phyloP scores from a whole-genome alignment of 2,888 invertebrate species.

The Diarsia mendica region DNA sequence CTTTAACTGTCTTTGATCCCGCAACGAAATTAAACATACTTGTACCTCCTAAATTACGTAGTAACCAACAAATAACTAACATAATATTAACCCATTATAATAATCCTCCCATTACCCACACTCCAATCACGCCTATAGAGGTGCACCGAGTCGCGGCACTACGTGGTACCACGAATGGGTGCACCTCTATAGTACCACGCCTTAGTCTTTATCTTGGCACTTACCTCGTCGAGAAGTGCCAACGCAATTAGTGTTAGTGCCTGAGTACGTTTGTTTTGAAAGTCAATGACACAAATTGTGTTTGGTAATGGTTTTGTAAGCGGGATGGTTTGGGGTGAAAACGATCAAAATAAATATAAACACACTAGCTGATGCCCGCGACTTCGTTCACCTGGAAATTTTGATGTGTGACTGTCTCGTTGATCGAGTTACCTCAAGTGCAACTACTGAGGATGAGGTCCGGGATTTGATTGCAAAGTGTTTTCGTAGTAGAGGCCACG shows the following conservation, averaged over 20 bases:
- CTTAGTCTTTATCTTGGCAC: slow-evolving; percentile 51
- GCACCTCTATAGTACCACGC: slow-evolving; percentile 42
- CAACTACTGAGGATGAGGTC: no score
- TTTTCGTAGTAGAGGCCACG: no score
- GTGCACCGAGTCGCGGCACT: slow-evolving; percentile 28
- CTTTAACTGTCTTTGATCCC: no score
- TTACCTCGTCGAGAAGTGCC: slow-evolving; percentile 42
- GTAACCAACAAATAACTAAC: background rate
- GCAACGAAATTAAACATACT: no score
- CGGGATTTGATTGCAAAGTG: no score
- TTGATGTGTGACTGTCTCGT: no score
- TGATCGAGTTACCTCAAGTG: no score
- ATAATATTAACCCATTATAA: background rate
- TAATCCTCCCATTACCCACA: slow-evolving; percentile 16
- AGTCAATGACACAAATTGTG: slow-evolving; percentile 34
- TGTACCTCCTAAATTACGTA: background rate
- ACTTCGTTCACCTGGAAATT: no score
- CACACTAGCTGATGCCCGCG: no score
- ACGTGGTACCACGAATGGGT: slow-evolving; percentile 23
- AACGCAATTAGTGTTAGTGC: slow-evolving; percentile 49
- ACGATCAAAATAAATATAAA: background rate
- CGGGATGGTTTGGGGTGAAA: background rate
- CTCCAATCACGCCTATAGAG: slow-evolving; percentile 16
- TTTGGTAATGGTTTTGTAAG: slow-evolving; percentile 25
- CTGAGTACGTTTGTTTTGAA: slow-evolving; percentile 35